Percentiles rank a stretch among this genome's conserved stretches.
Conservation (phyloP, 2,888 invertebrate species). For the Eumerus sabulonum region DNA sequence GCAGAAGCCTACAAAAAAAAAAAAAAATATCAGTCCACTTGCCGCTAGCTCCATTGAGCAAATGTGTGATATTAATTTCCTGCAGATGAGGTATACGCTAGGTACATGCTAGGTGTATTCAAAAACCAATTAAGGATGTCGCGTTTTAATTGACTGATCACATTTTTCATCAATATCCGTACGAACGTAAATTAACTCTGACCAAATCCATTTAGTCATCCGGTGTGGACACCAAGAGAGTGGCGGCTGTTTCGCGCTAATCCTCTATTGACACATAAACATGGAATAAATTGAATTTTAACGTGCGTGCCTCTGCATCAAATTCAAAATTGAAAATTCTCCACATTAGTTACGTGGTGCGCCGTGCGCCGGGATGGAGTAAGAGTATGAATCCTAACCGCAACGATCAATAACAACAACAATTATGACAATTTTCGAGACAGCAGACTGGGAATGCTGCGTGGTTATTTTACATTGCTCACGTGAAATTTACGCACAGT, state of each 20-base stretch:
- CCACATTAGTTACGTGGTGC: constrained; percentile 46
- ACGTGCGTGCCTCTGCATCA: constrained; percentile 59
- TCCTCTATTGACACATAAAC: constrained; percentile 54
- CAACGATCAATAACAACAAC: constrained; percentile 60
- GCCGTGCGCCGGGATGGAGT: constrained; percentile 32
- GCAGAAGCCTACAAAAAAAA: too few relatives aligned
- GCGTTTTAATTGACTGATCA: constrained; percentile 56
- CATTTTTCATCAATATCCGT: constrained; percentile 14
- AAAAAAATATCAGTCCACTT: too few relatives aligned
- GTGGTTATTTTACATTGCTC: neutral
- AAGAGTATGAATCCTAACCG: constrained; percentile 48
- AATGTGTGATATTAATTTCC: too few relatives aligned
- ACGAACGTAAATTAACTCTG: constrained; percentile 14
- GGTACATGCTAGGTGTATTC: too few relatives aligned
- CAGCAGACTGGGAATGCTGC: neutral
- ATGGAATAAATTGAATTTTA: constrained; percentile 47
- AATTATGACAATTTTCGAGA: constrained; percentile 62
- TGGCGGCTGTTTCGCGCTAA: constrained; percentile 27
- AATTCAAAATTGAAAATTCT: constrained; percentile 48
- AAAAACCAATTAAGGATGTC: neutral
- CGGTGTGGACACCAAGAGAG: neutral
- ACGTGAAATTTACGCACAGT: neutral
- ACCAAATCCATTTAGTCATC: neutral
- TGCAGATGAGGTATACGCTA: too few relatives aligned
- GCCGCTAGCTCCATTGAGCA: too few relatives aligned